These are phyloP conservation scores for Scaptomyza hsui DNA, from an alignment of 1,140 invertebrate species.

Conservation along the genomic window DNA sequence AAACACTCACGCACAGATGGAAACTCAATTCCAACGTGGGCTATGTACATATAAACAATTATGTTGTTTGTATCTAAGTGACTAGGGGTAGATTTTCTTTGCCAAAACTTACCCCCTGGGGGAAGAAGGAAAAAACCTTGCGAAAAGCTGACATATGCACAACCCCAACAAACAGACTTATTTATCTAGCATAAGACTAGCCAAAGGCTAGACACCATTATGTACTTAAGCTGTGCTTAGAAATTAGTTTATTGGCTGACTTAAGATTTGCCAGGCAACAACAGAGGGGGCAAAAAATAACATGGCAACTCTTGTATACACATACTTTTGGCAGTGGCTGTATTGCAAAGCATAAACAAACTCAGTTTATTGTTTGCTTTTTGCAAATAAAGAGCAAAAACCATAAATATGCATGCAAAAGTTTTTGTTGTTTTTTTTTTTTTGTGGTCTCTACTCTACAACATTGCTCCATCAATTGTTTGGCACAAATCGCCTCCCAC, in stretches of 20 bases:
- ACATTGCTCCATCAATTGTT: conserved; percentile 54
- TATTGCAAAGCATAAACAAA: conserved; percentile 50
- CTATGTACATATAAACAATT: conserved; percentile 65
- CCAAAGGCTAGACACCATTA: conserved; percentile 19
- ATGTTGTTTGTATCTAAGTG: conserved; percentile 55
- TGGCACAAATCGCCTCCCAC: conserved; percentile 58
- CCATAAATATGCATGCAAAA: conserved; percentile 68
- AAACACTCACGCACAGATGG: conserved; percentile 20
- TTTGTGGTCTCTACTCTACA: conserved; percentile 20
- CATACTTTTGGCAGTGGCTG: conserved; percentile 7
- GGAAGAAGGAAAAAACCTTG: neutral
- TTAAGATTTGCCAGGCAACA: conserved; percentile 15
- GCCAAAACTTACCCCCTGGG: conserved; percentile 25
- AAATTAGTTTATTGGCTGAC: conserved; percentile 41
- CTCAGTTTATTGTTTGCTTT: conserved; percentile 50
- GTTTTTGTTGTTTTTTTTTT: conserved; percentile 34
- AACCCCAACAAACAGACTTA: conserved; percentile 18
- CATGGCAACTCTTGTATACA: neutral
- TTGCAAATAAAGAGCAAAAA: conserved; percentile 46
- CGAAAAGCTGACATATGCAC: conserved; percentile 54
- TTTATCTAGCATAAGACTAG: conserved; percentile 57
- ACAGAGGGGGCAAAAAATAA: neutral
- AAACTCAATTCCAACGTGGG: conserved; percentile 42
- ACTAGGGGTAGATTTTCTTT: conserved; percentile 48
- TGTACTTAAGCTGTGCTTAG: conserved; percentile 5